A percentile compares a stretch with the other conserved stretches of the same genome.
Conservation (phyloP, 2,888 invertebrate genomes). For the Lasioglossum lativentre region DNA sequence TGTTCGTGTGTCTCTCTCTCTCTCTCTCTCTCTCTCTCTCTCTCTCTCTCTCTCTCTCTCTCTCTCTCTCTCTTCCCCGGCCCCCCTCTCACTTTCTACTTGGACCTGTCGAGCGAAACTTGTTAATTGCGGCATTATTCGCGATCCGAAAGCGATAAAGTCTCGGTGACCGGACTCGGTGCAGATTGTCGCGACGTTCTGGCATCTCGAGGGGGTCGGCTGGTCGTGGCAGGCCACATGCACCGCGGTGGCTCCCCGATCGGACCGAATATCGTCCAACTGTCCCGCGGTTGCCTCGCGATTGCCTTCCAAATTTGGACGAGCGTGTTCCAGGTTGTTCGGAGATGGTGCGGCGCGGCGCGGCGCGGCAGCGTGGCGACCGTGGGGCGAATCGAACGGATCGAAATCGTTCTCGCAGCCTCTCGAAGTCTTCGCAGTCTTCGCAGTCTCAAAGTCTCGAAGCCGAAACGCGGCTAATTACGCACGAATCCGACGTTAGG, state of each 20-base stretch:
- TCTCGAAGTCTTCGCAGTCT: not conserved
- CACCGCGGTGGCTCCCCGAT: not conserved
- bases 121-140: conserved; percentile 66
- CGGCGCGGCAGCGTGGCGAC: not conserved
- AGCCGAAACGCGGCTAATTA: conserved; percentile 4
- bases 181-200: conserved; percentile 3
- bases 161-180: conserved; percentile 42
- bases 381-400: not conserved
- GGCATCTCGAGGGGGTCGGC: conserved; percentile 6
- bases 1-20: too few relatives aligned
- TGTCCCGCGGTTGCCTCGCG: not conserved
- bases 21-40: too few relatives aligned
- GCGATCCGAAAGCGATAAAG: conserved; percentile 63
- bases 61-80: not conserved
- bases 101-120: conserved; percentile 20
- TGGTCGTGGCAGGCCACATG: not conserved
- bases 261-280: not conserved
- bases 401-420: not conserved
- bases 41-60: too few relatives aligned
- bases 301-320: conserved; percentile 1
- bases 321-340: not conserved
- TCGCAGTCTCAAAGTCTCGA: not conserved
- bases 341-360: not conserved
- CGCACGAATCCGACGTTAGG: not conserved
- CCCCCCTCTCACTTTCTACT: conserved; percentile 9